phyloP scores from a whole-genome alignment of 2,797 vertebrate species.

The Podarcis lilfordi region DNA sequence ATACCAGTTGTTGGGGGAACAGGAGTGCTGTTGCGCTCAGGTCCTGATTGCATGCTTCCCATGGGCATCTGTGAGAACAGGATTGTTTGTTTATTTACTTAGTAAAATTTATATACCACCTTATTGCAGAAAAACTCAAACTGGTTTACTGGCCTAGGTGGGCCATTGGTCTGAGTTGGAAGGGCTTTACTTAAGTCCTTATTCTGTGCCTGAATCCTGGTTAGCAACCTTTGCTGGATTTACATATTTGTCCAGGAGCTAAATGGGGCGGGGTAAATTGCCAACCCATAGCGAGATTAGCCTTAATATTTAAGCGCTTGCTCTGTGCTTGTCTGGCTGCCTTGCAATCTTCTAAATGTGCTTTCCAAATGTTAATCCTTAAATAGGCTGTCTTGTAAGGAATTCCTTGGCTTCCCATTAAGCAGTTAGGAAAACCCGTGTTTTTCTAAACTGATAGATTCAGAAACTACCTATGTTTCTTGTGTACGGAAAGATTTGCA shows the following conservation, averaged over 20 bases:
- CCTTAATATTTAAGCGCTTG: constrained; percentile 2
- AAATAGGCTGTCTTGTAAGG: background rate
- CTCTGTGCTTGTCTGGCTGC: constrained; percentile 1
- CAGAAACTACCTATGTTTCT: background rate
- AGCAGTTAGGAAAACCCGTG: background rate
- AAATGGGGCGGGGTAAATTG: background rate
- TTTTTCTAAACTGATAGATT: background rate
- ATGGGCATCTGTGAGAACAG: too few relatives aligned
- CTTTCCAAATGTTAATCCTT: constrained; percentile 9
- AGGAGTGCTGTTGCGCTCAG: too few relatives aligned
- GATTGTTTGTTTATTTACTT: too few relatives aligned
- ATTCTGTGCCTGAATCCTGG: background rate
- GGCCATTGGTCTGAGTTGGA: too few relatives aligned
- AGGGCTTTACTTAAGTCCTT: too few relatives aligned
- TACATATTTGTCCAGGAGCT: background rate
- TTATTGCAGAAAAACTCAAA: too few relatives aligned
- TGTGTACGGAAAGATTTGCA: background rate
- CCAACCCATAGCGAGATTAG: background rate
- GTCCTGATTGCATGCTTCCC: too few relatives aligned
- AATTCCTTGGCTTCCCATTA: background rate
- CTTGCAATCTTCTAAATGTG: background rate
- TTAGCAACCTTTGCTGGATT: background rate
- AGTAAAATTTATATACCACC: too few relatives aligned
- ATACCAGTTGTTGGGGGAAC: too few relatives aligned
- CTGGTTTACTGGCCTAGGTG: too few relatives aligned